Evolutionary conservation across 2,113 vertebrate genomes (phyloP).

Genomic region (Petaurus breviceps): DNA sequence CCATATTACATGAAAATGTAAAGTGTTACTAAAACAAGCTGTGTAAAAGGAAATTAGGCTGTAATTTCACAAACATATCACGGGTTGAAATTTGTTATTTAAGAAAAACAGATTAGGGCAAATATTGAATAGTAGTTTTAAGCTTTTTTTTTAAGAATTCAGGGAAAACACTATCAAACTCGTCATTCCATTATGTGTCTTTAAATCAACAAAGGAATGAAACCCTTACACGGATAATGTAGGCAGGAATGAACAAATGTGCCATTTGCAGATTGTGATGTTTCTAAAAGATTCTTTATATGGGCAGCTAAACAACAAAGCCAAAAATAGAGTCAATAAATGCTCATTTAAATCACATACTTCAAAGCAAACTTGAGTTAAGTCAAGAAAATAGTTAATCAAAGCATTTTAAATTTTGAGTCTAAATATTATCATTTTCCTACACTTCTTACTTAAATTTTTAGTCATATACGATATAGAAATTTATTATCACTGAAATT

Average conservation of each 20-base stretch:
- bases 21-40: conserved; percentile 58
- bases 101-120: conserved; percentile 51
- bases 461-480: not conserved
- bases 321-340: not conserved
- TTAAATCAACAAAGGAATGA: conserved; percentile 64
- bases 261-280: conserved; percentile 2
- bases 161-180: conserved; percentile 22
- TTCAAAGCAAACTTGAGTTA: conserved; percentile 46
- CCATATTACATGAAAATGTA: conserved; percentile 57
- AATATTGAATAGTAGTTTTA: conserved; percentile 50
- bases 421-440: not conserved
- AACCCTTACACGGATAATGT: conserved; percentile 34
- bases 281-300: conserved; percentile 42
- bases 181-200: conserved; percentile 44
- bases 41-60: conserved; percentile 63
- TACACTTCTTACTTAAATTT: conserved; percentile 6
- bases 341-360: not conserved
- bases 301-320: conserved; percentile 1
- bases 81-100: conserved; percentile 62
- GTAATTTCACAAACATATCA: conserved; percentile 50
- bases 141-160: conserved; percentile 59
- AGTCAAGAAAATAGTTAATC: not conserved
- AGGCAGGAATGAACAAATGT: conserved; percentile 45
- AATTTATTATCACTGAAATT: not conserved
- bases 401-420: not conserved